Percentiles rank a stretch among this genome's conserved stretches.
These are phyloP conservation scores for Piscicola geometra DNA, from an alignment of 2,888 invertebrate genomes.

Conservation along the genomic window DNA sequence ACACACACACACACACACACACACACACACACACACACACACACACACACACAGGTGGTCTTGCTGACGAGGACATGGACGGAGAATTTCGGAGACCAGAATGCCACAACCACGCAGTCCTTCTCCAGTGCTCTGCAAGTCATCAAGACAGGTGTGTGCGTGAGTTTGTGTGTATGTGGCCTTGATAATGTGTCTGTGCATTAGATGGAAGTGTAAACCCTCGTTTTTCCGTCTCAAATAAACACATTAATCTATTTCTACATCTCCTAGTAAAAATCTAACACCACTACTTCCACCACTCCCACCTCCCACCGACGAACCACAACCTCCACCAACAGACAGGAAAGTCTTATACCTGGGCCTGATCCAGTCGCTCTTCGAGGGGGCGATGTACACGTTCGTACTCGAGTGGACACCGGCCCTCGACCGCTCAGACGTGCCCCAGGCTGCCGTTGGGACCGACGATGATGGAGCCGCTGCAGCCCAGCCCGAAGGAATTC, in stretches of 20 bases:
- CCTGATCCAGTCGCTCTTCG: slow-evolving; percentile 59
- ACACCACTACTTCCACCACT: too few species aligned
- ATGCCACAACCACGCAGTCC: slow-evolving; percentile 43
- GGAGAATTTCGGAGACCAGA: slow-evolving; percentile 54
- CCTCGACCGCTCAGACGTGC: slow-evolving; percentile 48
- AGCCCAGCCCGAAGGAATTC: slow-evolving; percentile 48
- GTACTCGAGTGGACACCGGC: slow-evolving; percentile 61
- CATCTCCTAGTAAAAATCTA: too few species aligned
- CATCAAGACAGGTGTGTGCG: slow-evolving; percentile 42
- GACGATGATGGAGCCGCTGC: background rate
- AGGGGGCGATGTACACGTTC: slow-evolving; percentile 61
- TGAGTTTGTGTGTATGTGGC: too few species aligned
- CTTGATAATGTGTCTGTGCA: too few species aligned
- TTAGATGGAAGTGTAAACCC: too few species aligned
- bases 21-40: slow-evolving; percentile 21
- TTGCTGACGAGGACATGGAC: slow-evolving; percentile 52
- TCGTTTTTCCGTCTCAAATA: too few species aligned
- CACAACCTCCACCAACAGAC: slow-evolving; percentile 50
- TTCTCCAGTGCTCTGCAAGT: slow-evolving; percentile 37
- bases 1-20: slow-evolving; percentile 2
- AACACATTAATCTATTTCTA: too few species aligned
- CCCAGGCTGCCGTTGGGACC: slow-evolving; percentile 24
- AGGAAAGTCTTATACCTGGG: slow-evolving; percentile 57
- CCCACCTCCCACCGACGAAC: too few species aligned
- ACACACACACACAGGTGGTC: slow-evolving; percentile 10